Base-by-base conservation (phyloP, 2,797 vertebrate species). In the Enteromius radiatus region DNA sequence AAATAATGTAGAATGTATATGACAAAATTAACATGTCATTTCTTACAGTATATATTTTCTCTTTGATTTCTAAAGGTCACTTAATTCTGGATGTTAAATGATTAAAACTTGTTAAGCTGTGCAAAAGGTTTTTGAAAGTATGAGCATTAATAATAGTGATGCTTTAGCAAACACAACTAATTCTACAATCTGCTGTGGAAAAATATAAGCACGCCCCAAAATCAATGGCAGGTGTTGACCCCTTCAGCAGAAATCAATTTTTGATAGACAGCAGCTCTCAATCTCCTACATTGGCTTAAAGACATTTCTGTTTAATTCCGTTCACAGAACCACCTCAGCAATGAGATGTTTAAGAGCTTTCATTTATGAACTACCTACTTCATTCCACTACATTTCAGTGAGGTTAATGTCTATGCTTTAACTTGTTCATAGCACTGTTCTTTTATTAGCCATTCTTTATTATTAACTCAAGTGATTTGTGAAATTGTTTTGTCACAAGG, bases 191-290 rank as follows among this genome's bases (percentile, higher is more conserved):
- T 14, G 10, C 38, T 26, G n/a, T 75, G 15, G 15, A 49, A 49
- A 56, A 41, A 69, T 28, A 36, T 41, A 52, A 64, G 75, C 41
- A 64, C 19, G 14, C 19, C 15, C 59, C 45, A 77, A 63, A 64
- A 45, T 63, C 56, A 77, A 33, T 77, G 59, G 26, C 75, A 77
- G 17, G 56, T 47, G 75, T 77, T 75, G 73, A 75, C 33, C 52
- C 56, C 75, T 77, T 77, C 3, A 77, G 75, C 56, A 64, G 10
- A 77, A 63, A 64, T 77, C 75, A 64, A 77, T 63, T 64, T 19
- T 38, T 75, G 73, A 75, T 59, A 41, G 73, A 75, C 52, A 75
- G 73, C 52, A 17, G 56, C 73, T 75, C 59, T 75, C n/a, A 75
- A 59, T 75, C 52, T 75, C 7, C n/a, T 56, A 59, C n/a, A 41